These are phyloP conservation scores for Hormiphora californensis DNA, from an alignment of 37 sponge, comb jelly and placozoan genomes.

Conservation along the genomic window DNA sequence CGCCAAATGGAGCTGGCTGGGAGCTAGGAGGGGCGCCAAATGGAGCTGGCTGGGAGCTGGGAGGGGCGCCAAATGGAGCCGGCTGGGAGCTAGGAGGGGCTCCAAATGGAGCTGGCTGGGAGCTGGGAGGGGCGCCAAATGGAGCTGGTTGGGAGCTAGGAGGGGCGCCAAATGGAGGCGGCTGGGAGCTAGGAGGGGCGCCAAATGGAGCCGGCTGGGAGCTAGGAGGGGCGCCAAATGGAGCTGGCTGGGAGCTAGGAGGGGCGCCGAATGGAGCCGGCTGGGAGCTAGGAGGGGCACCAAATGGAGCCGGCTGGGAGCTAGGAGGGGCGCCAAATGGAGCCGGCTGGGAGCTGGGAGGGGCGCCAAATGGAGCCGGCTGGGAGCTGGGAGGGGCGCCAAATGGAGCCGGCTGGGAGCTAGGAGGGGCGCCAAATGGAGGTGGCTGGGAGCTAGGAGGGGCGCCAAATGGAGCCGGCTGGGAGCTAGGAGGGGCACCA, in stretches of 20 bases:
- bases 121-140: neutral
- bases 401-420: neutral
- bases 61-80: neutral
- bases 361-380: neutral
- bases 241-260: neutral
- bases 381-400: neutral
- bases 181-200: neutral
- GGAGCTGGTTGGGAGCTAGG: neutral
- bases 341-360: neutral
- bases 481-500: neutral
- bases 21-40: neutral
- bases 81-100: neutral
- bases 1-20: conserved; percentile 8
- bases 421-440: neutral
- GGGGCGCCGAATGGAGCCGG: neutral
- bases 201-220: neutral
- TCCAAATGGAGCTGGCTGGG: neutral
- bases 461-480: neutral
- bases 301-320: neutral
- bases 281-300: neutral
- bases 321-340: neutral
- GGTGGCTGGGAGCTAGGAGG: neutral
- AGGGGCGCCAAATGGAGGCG: neutral
- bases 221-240: neutral
- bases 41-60: neutral